phyloP scores from a whole-genome alignment of 2,113 vertebrate species.

The Ciconia boyciana region DNA sequence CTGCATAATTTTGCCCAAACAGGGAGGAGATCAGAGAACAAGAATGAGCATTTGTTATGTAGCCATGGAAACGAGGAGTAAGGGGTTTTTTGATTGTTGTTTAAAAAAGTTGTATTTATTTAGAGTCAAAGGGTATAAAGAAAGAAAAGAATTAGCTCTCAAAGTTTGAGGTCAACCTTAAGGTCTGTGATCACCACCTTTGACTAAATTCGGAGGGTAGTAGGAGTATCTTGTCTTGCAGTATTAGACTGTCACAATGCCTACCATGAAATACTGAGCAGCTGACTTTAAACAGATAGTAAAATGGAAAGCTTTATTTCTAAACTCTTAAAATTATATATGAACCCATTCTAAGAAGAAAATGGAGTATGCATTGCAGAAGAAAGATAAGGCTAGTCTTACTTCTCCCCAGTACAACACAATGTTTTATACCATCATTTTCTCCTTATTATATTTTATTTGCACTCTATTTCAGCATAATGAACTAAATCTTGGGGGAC shows the following conservation, averaged over 20 bases:
- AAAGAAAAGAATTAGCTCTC: background rate
- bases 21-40: background rate
- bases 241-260: background rate
- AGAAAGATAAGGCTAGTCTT: conserved; percentile 7
- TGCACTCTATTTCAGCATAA: conserved; percentile 2
- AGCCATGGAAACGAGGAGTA: background rate
- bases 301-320: conserved; percentile 40
- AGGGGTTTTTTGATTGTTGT: background rate
- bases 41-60: accelerated
- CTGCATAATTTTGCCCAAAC: background rate
- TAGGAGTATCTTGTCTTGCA: background rate
- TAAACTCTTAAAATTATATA: conserved; percentile 42
- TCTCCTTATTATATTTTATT: conserved; percentile 51
- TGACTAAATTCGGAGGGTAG: background rate
- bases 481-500: conserved; percentile 10
- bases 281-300: conserved; percentile 10
- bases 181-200: background rate
- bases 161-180: background rate
- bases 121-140: background rate
- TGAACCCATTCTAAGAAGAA: conserved; percentile 7
- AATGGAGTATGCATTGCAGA: conserved; percentile 3
- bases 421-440: conserved; percentile 27
- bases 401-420: background rate
- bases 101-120: background rate
- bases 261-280: background rate